Base-by-base conservation (phyloP, 2,113 vertebrate species). In the Pipa parva region DNA sequence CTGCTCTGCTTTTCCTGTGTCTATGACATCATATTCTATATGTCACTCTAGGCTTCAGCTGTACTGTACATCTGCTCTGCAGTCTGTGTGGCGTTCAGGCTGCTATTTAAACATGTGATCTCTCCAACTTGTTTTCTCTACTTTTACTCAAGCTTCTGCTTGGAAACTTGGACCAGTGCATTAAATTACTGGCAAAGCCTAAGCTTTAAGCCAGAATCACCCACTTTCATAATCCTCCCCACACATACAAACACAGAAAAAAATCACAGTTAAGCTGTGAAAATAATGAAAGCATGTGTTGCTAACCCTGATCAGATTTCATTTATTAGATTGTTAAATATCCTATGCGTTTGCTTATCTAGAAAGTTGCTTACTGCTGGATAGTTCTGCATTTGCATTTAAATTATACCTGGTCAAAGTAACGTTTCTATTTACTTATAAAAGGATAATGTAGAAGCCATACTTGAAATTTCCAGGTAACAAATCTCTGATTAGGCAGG, bases 11-110 rank as follows among this genome's bases (percentile, higher is more conserved):
- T 37, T 51, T 55, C 29, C 29, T 10, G 61, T 56, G 36, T 45
- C 63, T 33, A 55, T 56, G 28, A 28, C 55, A 46, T 55, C 21
- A 37, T 46, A 56, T 64, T 48, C 51, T 52, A 56, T 57, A 65
- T 31, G 51, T 65, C 42, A 7, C 11, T 3, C 20, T 52, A 11
- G n/a, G 15, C 39, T 36, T 57, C 51, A 10, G 49, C 48, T 65
- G 25, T 28, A 55, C 37, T 20, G 39, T 26, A 28, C 37, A 25
- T n/a, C 36, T 25, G 54, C 20, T 54, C 11, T 29, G n/a, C 27
- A 45, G 26, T 51, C 29, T 8, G 9, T 65, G 21, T 20, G 5
- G 12, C 7, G 27, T n/a, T 54, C 24, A 20, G 20, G 33, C 13
- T 29, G 50, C n/a, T 42, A 42, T 64, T 55, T 64, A 24, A 28